phyloP scores from a whole-genome alignment of 1,140 invertebrate genomes.

The Macrotrachela quadricornifera region DNA sequence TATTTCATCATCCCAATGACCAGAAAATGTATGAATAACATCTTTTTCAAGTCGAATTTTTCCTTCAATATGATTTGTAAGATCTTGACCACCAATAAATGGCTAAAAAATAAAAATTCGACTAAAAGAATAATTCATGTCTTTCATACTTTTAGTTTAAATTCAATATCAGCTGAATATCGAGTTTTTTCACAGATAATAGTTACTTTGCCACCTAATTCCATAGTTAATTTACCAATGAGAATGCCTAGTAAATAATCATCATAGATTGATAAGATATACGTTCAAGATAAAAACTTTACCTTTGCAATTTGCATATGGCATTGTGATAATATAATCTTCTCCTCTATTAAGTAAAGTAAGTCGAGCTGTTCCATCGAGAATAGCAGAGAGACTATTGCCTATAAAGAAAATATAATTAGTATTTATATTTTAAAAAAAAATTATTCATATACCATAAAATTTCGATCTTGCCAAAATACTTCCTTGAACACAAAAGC shows the following conservation, averaged over 20 bases:
- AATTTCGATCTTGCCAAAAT: slow-evolving; percentile 72
- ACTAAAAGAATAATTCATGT: too few species aligned
- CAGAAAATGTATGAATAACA: slow-evolving; percentile 57
- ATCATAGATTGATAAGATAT: too few species aligned
- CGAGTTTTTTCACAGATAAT: slow-evolving; percentile 33
- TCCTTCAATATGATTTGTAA: slow-evolving; percentile 55
- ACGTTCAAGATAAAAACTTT: too few species aligned
- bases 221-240: slow-evolving; percentile 73
- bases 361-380: slow-evolving; percentile 62
- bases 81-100: slow-evolving; percentile 58
- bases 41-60: slow-evolving; percentile 67
- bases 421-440: too few species aligned
- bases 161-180: slow-evolving; percentile 33
- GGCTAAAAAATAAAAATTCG: slow-evolving; percentile 40
- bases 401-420: slow-evolving; percentile 16
- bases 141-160: slow-evolving; percentile 18
- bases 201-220: slow-evolving; percentile 32
- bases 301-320: slow-evolving; percentile 75
- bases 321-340: slow-evolving; percentile 67
- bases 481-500: slow-evolving; percentile 67
- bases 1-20: slow-evolving; percentile 74
- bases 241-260: slow-evolving; percentile 37
- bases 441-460: slow-evolving; percentile 35
- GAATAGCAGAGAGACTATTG: slow-evolving; percentile 76
- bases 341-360: slow-evolving; percentile 66